These are phyloP conservation scores for Danaus melanippus DNA, from an alignment of 1,140 invertebrate species.

Conservation along the genomic window DNA sequence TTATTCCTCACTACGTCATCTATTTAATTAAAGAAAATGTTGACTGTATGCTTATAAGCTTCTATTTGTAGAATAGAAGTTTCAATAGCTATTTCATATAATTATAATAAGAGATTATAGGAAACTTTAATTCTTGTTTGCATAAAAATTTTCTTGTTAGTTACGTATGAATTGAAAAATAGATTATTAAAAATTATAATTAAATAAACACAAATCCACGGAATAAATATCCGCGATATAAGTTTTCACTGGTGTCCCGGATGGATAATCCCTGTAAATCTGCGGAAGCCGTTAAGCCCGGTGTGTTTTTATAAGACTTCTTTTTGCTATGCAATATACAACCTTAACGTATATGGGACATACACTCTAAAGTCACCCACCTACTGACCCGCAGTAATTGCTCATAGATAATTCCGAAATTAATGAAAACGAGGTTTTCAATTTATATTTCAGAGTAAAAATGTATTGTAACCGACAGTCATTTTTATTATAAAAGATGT, in stretches of 20 bases:
- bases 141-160: no score
- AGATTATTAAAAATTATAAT: constrained; percentile 6
- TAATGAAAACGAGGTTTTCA: no score
- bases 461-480: no score
- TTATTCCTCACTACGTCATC: no score
- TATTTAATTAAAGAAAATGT: no score
- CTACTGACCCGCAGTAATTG: constrained; percentile 12
- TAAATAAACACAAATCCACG: constrained; percentile 18
- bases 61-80: no score
- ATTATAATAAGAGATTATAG: no score
- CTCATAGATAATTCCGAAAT: background rate
- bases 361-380: constrained; percentile 11
- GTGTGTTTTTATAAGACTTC: constrained; percentile 44
- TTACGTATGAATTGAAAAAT: background rate
- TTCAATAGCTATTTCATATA: no score
- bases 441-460: no score
- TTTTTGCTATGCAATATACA: constrained; percentile 16
- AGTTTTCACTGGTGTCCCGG: constrained; percentile 30
- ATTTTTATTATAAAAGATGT: no score
- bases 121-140: no score
- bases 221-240: constrained; percentile 24
- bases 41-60: no score
- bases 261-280: constrained; percentile 45
- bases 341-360: constrained; percentile 3
- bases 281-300: constrained; percentile 43